Conservation (phyloP, 2,888 invertebrate species). For the Therioaphis trifolii region DNA sequence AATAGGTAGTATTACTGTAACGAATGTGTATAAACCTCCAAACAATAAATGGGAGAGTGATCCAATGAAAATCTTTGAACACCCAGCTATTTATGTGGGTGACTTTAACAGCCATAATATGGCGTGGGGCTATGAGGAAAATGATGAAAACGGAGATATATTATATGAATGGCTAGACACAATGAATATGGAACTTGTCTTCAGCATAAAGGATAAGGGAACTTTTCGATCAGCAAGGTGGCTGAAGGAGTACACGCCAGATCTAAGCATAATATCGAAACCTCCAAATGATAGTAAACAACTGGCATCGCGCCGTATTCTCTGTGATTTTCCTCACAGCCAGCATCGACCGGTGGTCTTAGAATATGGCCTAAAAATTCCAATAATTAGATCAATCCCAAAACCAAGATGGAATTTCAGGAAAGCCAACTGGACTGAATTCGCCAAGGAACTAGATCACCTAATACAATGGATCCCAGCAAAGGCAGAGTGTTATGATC, state of each 20-base stretch:
- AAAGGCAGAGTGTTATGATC: slow-evolving; percentile 30
- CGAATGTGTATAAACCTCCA: too few relatives aligned
- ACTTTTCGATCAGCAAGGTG: slow-evolving; percentile 49
- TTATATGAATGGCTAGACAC: slow-evolving; percentile 21
- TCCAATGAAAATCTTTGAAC: slow-evolving; percentile 37
- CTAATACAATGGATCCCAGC: slow-evolving; percentile 52
- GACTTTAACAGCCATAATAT: slow-evolving; percentile 52
- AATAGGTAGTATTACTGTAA: too few relatives aligned
- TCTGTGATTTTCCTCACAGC: slow-evolving; percentile 44
- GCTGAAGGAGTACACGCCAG: slow-evolving; percentile 46
- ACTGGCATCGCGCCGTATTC: slow-evolving; percentile 7
- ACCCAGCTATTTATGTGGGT: slow-evolving; percentile 38
- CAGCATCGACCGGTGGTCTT: slow-evolving; percentile 55
- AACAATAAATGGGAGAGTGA: slow-evolving; percentile 40
- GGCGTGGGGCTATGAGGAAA: slow-evolving; percentile 31
- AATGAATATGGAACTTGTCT: slow-evolving; percentile 42
- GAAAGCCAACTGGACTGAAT: slow-evolving; percentile 46
- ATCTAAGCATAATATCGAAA: slow-evolving; percentile 40
- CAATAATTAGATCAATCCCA: slow-evolving; percentile 49
- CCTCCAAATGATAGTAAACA: slow-evolving; percentile 29
- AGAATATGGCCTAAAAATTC: slow-evolving; percentile 45
- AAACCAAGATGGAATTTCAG: slow-evolving; percentile 55
- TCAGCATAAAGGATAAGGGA: slow-evolving; percentile 47
- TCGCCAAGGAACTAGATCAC: slow-evolving; percentile 33
- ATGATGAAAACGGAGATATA: slow-evolving; percentile 32